A percentile compares a stretch with the other conserved stretches of the same genome.
These are phyloP conservation scores for Pseudochirops cupreus DNA, from an alignment of 2,797 vertebrate species.

Conservation along the genomic window DNA sequence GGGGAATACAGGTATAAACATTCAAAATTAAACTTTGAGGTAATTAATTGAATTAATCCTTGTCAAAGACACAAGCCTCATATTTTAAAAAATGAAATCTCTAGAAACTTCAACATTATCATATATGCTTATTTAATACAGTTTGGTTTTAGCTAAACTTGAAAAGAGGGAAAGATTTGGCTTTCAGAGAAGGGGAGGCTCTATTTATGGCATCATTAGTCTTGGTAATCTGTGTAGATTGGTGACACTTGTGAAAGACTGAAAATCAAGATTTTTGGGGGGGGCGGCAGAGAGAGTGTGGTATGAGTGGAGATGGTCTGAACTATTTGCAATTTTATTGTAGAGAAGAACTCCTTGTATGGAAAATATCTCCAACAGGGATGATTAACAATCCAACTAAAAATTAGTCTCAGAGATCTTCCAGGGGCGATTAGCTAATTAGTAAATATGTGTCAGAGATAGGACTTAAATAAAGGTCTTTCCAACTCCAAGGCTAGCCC, in stretches of 20 bases:
- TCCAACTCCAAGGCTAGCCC: not conserved
- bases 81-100: slow-evolving; percentile 54
- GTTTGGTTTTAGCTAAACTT: not conserved
- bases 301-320: not conserved
- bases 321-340: not conserved
- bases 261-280: not conserved
- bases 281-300: not conserved
- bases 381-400: not conserved
- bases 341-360: not conserved
- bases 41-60: slow-evolving; percentile 69
- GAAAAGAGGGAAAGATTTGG: not conserved
- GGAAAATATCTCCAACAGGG: not conserved
- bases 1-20: slow-evolving; percentile 56
- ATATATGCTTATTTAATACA: slow-evolving; percentile 20
- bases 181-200: not conserved
- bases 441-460: not conserved
- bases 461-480: not conserved
- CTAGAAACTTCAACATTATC: slow-evolving; percentile 66
- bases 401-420: not conserved
- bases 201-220: not conserved
- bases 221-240: not conserved
- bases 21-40: slow-evolving; percentile 73
- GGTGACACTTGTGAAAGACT: not conserved
- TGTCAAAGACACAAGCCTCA: slow-evolving; percentile 31
- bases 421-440: not conserved